Evolutionary conservation across 2,888 invertebrate species (phyloP), one percentile per base, ranked within the genome.

Genomic region (Limnephilus lunatus): DNA sequence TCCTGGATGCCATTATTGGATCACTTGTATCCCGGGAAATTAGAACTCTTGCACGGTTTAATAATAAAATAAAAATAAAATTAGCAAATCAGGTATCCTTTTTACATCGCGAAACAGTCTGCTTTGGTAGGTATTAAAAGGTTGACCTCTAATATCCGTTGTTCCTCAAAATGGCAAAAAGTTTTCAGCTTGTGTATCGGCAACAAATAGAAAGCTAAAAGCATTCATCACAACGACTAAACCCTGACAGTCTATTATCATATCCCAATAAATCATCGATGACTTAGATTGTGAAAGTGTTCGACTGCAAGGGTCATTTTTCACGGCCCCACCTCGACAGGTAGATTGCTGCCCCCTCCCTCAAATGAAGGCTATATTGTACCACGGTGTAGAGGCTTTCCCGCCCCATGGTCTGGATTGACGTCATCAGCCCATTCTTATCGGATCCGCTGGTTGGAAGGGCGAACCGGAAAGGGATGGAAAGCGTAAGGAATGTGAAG

Each of bases 341-440:
- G 32, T 83, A 32, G 25, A 32, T 83, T 35, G 83, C 83, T 32
- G 32, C 35, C 35, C 1, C 68, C 68, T 68, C n/a, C 25, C n/a
- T 9, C n/a, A 68, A 68, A 68, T 25, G 25, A 68, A 68, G 68
- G n/a, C 68, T 68, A 9, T 68, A 68, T 68, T 68, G 68, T 68
- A 68, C 25, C 25, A 25, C 5, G n/a, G 2, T n/a, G 9, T 68
- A 68, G 68, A 68, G 25, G 15, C 30, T 44, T 31, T 32, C n/a
- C 87, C 31, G 19, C 32, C n/a, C 53, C 4, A 3, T 2, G 53
- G 86, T 4, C 87, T 68, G 19, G 35, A 53, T 68, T 87, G 87
- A 87, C 87, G 87, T 68, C 87, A 87, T 87, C 87, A 87, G 31
- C 53, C 87, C 87, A 87, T 32, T 87, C 68, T 87, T 87, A 87